phyloP scores from a whole-genome alignment of 2,113 vertebrate genomes.

The Turnix velox region DNA sequence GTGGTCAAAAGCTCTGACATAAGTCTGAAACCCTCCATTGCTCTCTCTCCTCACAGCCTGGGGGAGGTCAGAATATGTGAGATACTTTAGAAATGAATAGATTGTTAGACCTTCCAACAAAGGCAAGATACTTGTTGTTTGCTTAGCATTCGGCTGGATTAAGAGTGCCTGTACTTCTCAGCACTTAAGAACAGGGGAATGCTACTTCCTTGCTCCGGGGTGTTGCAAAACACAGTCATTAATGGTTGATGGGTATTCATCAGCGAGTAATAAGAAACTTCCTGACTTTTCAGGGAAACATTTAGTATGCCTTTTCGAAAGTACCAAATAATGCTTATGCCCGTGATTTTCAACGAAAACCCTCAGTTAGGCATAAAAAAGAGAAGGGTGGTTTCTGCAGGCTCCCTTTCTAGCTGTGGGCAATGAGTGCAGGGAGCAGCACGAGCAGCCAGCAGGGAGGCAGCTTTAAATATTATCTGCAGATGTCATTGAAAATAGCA shows the following conservation, averaged over 20 bases:
- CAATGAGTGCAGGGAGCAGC: neutral
- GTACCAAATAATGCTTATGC: neutral
- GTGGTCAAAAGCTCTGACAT: neutral
- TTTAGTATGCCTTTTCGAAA: neutral
- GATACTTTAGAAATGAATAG: rapidly evolving
- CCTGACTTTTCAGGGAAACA: neutral
- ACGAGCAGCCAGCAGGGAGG: neutral
- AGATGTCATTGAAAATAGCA: neutral
- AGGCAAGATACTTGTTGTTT: neutral
- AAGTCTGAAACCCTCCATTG: neutral
- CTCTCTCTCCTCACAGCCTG: neutral
- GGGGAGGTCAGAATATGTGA: neutral
- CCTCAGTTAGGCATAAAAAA: neutral
- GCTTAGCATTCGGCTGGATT: neutral
- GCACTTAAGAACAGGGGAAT: neutral
- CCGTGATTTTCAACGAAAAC: neutral
- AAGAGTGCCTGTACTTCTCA: neutral
- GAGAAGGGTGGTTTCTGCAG: neutral
- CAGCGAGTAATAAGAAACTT: neutral
- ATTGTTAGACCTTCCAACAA: neutral
- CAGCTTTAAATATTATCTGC: neutral
- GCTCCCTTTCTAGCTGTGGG: neutral
- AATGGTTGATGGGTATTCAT: neutral
- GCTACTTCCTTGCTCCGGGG: neutral
- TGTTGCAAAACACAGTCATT: neutral